Base-by-base conservation (phyloP, 2,888 invertebrate species). In the Unio pictorum region DNA sequence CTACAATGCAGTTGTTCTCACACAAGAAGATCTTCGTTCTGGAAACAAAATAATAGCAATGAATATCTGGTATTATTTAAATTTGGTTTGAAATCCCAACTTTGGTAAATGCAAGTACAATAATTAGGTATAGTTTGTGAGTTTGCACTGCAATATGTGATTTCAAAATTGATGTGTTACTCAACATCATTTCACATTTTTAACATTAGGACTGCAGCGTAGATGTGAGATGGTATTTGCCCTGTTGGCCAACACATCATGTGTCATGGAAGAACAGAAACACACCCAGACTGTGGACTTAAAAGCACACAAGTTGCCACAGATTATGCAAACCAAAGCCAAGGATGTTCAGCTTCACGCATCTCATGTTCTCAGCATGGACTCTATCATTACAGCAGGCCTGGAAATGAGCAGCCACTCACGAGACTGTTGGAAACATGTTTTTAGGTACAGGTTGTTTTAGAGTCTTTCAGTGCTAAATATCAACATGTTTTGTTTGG, bases 381-480 rank as follows among this genome's bases (percentile, higher is more conserved):
- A 98, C 88, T 95, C 98, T 26, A 92, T 98, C 34, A 92, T 98
- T 70, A 94, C 94, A 89, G 93, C 94, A 73, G 97, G 97, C 3
- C 91, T 98, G 66, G 97, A 97, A 87, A 92, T 97, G 11, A 97
- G 96, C 6, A 96, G 96, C 58, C 96, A 97, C 86, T 95, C 97
- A 45, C 93, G 95, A 26, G 95, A 96, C 79, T 98, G 98, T 85
- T 98, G 98, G 98, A 95, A 95, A 76, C 97, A 98, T 87, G 95
- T 98, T 73, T 96, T 99, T 88, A 94, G 95, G 89, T 88, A 67
- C 5, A 59, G 8, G 54, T 55, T 55, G 20, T 30, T 28, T 66
- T 15, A 20, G 20, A 8, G 57, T 26, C 34, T 23, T 45, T 45
- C 15, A 45, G 15, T 45, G 45, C 45, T 45, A 11, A 45, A 45